Evolutionary conservation across 2,113 vertebrate genomes (phyloP).

Genomic region (Macaca nemestrina): DNA sequence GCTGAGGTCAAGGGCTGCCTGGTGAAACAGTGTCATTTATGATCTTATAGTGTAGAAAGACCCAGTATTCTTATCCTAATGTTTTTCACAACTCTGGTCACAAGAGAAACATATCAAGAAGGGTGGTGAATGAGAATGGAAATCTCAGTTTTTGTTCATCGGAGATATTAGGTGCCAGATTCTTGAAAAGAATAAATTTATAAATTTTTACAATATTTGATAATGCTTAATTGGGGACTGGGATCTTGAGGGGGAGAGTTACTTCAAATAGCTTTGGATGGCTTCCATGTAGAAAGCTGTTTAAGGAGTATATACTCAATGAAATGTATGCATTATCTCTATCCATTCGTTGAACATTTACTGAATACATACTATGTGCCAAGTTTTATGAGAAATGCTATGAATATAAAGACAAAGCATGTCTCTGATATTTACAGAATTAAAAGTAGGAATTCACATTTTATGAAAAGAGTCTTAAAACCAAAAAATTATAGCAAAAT

Average conservation of each 20-base stretch:
- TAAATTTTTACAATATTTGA: neutral
- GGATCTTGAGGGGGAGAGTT: neutral
- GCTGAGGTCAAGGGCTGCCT: neutral
- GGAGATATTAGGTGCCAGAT: neutral
- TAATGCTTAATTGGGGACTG: neutral
- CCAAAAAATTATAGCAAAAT: neutral
- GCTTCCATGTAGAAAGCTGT: neutral
- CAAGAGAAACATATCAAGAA: neutral
- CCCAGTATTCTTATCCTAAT: neutral
- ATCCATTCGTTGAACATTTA: neutral
- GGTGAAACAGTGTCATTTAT: too few relatives aligned
- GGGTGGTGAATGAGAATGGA: neutral
- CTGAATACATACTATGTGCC: neutral
- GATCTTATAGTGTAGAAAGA: neutral
- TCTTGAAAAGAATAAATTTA: neutral
- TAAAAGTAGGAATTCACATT: conserved; percentile 29
- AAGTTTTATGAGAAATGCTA: neutral
- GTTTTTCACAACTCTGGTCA: neutral
- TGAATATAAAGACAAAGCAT: neutral
- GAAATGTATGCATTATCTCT: neutral
- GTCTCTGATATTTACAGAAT: neutral
- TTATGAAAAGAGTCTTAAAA: neutral
- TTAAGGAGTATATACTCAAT: neutral
- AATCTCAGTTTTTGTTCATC: neutral
- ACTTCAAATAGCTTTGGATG: neutral